Base-by-base conservation (phyloP, 2,888 invertebrate genomes). In the Anarsia innoxiella region DNA sequence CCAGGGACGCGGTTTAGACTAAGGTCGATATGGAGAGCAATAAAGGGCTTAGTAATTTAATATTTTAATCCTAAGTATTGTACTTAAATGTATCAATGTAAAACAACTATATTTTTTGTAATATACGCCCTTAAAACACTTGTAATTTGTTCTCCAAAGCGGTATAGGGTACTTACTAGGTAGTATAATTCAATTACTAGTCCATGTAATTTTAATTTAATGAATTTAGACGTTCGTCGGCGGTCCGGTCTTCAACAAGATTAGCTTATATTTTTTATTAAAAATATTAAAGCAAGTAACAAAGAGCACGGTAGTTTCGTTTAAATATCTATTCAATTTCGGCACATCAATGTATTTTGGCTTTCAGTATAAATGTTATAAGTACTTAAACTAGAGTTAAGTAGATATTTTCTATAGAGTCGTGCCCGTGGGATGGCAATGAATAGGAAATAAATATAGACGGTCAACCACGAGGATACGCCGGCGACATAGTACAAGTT, bases 101-200 rank as follows among this genome's bases (percentile, higher is more conserved):
- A 31, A 16, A 28, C 16, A 35, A 62, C 53, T 25, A 58, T 63
- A 61, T 66, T 60, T 60, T 61, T 61, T 60, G 59, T 70, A 58
- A 46, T 68, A 62, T 63, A 65, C 53, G 67, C 72, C 77, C 75
- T 66, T 56, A 49, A 64, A 63, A 61, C 14, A 27, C 10, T 23
- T 31, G 29, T 34, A 31, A 34, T 31, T 37, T 37, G 69, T 79
- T 78, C 80, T 83, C 82, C 80, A 71, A 74, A 71, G 82, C 83
- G 84, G 84, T 83, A 72, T 75, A 78, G 78, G 79, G 79, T 84
- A 84, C 83, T 83, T 82, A 82, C 68, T 83, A 84, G 79, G 71
- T 84, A 84, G 82, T 61, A 72, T 84, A 82, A 83, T 82, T 80
- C 74, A 80, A 80, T 79, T 78, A 78, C 84, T 84, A 84, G 84